Evolutionary conservation across 2,113 vertebrate genomes (phyloP).

Genomic region (Orientallactaga bullata): DNA sequence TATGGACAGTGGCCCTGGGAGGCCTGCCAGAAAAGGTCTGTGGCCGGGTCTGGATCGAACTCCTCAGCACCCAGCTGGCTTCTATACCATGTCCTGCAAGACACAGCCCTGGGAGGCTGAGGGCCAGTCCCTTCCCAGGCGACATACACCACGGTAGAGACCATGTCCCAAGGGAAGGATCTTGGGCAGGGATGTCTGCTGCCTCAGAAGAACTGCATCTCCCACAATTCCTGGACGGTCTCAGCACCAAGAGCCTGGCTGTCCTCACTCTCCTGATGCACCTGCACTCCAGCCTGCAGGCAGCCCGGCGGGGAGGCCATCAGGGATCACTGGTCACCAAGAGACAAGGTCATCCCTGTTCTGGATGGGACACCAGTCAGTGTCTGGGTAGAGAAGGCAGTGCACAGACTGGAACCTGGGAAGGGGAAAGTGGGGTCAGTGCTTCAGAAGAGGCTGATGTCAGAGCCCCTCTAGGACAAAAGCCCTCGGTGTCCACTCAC

Average conservation of each 20-base stretch:
- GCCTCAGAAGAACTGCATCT: no score
- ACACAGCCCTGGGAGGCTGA: no score
- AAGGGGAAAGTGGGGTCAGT: background rate
- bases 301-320: background rate
- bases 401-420: constrained; percentile 96
- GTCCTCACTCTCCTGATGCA: background rate
- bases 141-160: background rate
- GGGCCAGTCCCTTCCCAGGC: background rate
- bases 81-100: background rate
- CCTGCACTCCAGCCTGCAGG: background rate
- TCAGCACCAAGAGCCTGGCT: rapidly evolving
- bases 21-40: background rate
- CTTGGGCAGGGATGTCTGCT: rapidly evolving
- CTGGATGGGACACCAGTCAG: constrained; percentile 92
- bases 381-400: constrained; percentile 96
- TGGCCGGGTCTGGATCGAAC: background rate
- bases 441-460: rapidly evolving
- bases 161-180: background rate
- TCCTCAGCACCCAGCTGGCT: background rate
- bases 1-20: background rate
- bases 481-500: constrained; percentile 80
- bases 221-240: background rate
- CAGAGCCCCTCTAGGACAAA: background rate
- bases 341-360: constrained; percentile 55
- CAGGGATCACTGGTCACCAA: background rate